Conservation (phyloP, 2,797 vertebrate genomes). For the Tapirus indicus region DNA sequence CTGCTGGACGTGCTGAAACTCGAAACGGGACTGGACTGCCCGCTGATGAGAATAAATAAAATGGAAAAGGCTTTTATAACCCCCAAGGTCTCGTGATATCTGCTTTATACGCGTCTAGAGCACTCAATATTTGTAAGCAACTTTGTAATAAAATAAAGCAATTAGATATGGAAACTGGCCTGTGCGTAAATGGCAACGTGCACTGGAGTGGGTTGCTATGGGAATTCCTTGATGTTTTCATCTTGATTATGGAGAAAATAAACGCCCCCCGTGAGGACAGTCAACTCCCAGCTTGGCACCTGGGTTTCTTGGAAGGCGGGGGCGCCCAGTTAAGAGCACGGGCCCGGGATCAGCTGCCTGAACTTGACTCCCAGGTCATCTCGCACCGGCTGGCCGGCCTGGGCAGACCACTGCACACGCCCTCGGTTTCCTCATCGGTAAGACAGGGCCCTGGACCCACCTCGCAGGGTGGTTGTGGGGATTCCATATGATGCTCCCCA, state of each 20-base stretch:
- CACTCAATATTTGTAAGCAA: not conserved
- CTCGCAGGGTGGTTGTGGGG: not conserved
- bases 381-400: not conserved
- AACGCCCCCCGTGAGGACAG: accelerated
- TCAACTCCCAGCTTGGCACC: not conserved
- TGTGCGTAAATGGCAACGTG: not conserved
- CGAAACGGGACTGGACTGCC: not conserved
- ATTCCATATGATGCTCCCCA: not conserved
- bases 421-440: not conserved
- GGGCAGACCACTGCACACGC: not conserved
- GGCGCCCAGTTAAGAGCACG: not conserved
- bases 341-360: not conserved
- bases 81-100: not conserved
- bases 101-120: not conserved
- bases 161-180: not conserved
- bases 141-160: not conserved
- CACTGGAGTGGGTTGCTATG: not conserved
- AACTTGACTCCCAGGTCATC: not conserved
- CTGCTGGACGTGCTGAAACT: not conserved
- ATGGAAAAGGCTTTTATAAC: not conserved
- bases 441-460: not conserved
- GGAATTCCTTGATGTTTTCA: not conserved
- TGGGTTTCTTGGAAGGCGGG: not conserved
- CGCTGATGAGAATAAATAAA: not conserved
- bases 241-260: not conserved